These are phyloP conservation scores for Drosophila lacertosa DNA, from an alignment of 1,140 invertebrate species.

Conservation along the genomic window DNA sequence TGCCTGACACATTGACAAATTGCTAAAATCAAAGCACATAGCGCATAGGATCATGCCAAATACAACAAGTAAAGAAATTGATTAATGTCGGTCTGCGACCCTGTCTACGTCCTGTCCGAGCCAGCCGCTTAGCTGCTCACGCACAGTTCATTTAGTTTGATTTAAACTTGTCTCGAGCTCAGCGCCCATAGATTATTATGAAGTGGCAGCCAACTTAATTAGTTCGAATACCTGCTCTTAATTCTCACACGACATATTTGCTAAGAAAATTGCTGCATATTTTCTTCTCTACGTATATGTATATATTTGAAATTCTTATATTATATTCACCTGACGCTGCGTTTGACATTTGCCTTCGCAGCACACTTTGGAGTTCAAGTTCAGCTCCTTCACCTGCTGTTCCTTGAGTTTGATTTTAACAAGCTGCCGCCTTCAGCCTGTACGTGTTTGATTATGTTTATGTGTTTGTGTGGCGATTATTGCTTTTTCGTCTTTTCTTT, in stretches of 20 bases:
- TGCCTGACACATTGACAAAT: slow-evolving; percentile 75
- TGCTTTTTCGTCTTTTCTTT: slow-evolving; percentile 14
- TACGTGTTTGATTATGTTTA: slow-evolving; percentile 41
- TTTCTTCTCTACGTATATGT: too few relatives aligned
- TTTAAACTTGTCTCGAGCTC: slow-evolving; percentile 12
- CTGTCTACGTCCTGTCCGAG: slow-evolving; percentile 31
- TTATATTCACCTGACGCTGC: neutral
- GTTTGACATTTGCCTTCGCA: neutral
- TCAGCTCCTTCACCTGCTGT: slow-evolving; percentile 4
- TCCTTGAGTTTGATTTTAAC: slow-evolving; percentile 8
- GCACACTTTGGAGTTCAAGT: slow-evolving; percentile 1
- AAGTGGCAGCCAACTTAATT: neutral
- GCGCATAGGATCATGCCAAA: neutral
- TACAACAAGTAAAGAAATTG: slow-evolving; percentile 43
- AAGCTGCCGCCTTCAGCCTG: slow-evolving; percentile 5
- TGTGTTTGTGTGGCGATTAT: slow-evolving; percentile 21
- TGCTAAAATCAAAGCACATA: slow-evolving; percentile 23
- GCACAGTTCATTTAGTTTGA: slow-evolving; percentile 27
- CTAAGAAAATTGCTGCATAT: neutral
- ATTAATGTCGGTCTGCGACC: slow-evolving; percentile 56
- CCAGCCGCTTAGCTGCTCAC: slow-evolving; percentile 18
- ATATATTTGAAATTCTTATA: neutral
- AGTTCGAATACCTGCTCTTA: slow-evolving; percentile 1
- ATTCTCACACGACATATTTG: neutral
- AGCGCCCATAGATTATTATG: neutral